Evolutionary conservation across 2,113 vertebrate genomes (phyloP), one percentile per base, ranked within the genome.

Genomic region (Ochotona curzoniae): DNA sequence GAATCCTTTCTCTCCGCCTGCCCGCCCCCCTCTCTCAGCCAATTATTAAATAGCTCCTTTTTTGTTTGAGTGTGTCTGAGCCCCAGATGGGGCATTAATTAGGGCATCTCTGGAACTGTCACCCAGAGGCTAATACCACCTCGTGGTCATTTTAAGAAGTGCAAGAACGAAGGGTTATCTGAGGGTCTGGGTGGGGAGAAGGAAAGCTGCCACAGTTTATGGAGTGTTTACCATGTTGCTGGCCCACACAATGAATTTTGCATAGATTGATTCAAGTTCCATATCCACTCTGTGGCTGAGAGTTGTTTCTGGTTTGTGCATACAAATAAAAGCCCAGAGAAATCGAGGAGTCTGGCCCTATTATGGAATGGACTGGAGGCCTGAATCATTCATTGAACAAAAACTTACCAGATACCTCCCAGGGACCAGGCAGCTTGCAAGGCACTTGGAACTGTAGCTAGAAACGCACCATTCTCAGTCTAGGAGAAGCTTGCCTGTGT

Each of bases 91-190:
- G 66, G 15, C 76, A 17, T 30, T 83, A 26, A 84, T 7, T 35
- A 2, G 81, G 51, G 49, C 20, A n/a, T 49, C 30, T 84, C 70
- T 80, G 71, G 47, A 5, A 86, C 11, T 76, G 57, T 87, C 83
- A 82, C 18, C 57, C 93, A 69, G n/a, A 84, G 80, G 87, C 76
- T 64, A 73, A 28, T 70, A 57, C 96, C 96, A 94, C 73, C 97
- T 97, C 95, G 94, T 79, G 96, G 95, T 81, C 35, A 87, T 12
- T 71, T 91, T 4, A 66, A 94, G 91, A 95, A 91, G 35, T 93
- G 38, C 83, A 38, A 25, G 1, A 63, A 83, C 49, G 64, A 86
- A 93, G 28, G 26, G 2, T 7, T 91, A n/a, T 60, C 38, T 38
- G 38, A 60, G 25, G 21, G 23, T 61, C 15, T 44, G 47, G 7